Evolutionary conservation across 2,113 vertebrate species (phyloP), one percentile per base, ranked within the genome.

Genomic region (Grantiella picta): DNA sequence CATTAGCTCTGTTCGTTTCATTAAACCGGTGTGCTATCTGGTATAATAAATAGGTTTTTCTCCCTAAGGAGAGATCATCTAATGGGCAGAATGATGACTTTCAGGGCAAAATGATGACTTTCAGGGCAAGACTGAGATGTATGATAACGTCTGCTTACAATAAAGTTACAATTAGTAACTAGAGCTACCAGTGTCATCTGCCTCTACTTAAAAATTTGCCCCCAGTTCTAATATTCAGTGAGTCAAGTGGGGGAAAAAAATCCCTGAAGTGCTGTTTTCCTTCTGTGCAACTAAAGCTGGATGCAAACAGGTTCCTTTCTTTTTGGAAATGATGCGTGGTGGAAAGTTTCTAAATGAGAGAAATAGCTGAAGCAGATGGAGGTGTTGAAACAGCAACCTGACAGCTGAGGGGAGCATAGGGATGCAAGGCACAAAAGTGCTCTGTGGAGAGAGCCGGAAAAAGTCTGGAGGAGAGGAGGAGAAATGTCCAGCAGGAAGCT

Each of bases 11-110:
- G 7, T 42, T 86, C 2, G 19, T 69, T 86, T 73, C 15, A 12
- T 54, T 50, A 45, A 78, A n/a, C 52, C 12, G 1, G 6, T 54
- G 33, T 0, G 0, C 45, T 57, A 29, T 54, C 16, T 50, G 15
- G 11, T 49, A 10, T 15, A 50, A 82, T 75, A 87, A 71, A 68
- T 50, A 72, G 22, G 10, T 75, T 33, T 4, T 19, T 77, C 5
- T 90, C 36, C 14, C 17, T 38, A 70, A 36, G 38, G 19, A 66
- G 7, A 65, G 31, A 29, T 12, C 5, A 40, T 45, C 28, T 68
- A 49, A 52, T 28, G 31, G 29, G 22, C 35, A 35, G 45, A 63
- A 84, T 25, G 15, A 38, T 50, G 38, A 33, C 54, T 63, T 80
- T 83, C 35, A 50, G 66, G 38, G 28, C n/a, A 73, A 61, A 63